Percentiles rank a stretch among this genome's conserved stretches.
phyloP scores from a whole-genome alignment of 2,888 invertebrate species.

The Lithophane leautieri region DNA sequence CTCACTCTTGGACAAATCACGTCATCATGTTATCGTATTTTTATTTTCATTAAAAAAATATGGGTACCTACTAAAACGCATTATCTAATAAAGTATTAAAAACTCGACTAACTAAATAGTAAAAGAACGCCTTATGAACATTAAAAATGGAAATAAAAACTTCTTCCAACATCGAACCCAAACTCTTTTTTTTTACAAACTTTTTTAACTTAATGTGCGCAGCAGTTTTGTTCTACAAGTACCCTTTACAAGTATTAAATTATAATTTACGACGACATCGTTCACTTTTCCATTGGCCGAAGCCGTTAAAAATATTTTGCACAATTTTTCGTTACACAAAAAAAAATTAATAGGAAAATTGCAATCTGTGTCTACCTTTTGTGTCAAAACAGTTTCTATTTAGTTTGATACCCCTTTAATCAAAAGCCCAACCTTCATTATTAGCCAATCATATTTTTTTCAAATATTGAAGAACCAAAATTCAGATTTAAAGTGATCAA shows the following conservation, averaged over 20 bases:
- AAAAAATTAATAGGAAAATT: background rate
- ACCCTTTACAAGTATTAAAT: constrained; percentile 20
- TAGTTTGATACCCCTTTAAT: background rate
- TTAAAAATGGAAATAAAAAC: background rate
- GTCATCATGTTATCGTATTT: too few species aligned
- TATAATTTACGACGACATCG: constrained; percentile 26
- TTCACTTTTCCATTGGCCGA: background rate
- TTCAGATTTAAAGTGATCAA: background rate
- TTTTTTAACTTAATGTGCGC: constrained; percentile 20
- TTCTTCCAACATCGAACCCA: background rate
- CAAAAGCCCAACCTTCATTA: too few species aligned
- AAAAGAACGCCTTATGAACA: background rate
- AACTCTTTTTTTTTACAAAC: constrained; percentile 43
- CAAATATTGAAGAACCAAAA: background rate
- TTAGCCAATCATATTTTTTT: too few species aligned
- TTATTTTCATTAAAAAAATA: background rate
- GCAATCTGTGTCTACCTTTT: background rate
- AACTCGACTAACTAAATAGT: background rate
- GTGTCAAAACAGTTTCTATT: background rate
- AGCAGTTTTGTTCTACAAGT: constrained; percentile 21
- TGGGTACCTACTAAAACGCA: background rate
- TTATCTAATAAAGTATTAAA: background rate
- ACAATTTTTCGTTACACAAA: background rate
- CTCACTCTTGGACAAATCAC: background rate
- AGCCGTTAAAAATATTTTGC: background rate